Base-by-base conservation (phyloP, 2,888 invertebrate genomes). In the Euzetes globulus region DNA sequence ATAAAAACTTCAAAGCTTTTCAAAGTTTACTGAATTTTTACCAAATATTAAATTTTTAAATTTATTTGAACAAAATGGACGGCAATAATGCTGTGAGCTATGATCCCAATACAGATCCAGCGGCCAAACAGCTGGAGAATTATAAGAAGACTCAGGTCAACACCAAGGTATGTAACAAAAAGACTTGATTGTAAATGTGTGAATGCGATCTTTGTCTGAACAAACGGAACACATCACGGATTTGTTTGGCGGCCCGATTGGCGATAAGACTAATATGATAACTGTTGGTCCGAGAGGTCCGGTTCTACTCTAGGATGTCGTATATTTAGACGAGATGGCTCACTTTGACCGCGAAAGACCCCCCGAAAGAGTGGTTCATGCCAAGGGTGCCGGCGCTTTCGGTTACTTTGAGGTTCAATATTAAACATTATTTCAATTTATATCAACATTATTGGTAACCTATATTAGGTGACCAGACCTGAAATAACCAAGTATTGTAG, bases 351-450 rank as follows among this genome's bases (percentile, higher is more conserved):
- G 94, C 50, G 97, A 98, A 82, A 88, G 96, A 75, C 96, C 97
- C 79, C 96, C 97, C 0, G 96, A 97, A 82, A 87, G 97, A 79
- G 95, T 96, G 0, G 95, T 94, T 0, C 95, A 96, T 83, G 96
- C 97, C 0, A 97, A 97, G 83, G 97, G 96, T 78, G 93, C 91
- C 58, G 85, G 92, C 25, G 92, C 91, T 0, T 92, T 91, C 82
- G 92, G 90, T 1, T 90, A 91, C 80, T 92, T 94, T 81, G 91
- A 92, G 83, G 58, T n/a, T n/a, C n/a, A n/a, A n/a, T 55, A 52
- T 13, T 4, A 22, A 5, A 15, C 27, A 7, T 25, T 22, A 25
- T 4, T 50, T 50, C 5, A 50, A 11, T 50, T 6, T 11, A n/a
- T 11, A 15, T 19, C 11, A 60, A 60, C 15, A n/a, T 9, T 15